Evolutionary conservation across 1,140 invertebrate genomes (phyloP).

Genomic region (Cydia fagiglandana): DNA sequence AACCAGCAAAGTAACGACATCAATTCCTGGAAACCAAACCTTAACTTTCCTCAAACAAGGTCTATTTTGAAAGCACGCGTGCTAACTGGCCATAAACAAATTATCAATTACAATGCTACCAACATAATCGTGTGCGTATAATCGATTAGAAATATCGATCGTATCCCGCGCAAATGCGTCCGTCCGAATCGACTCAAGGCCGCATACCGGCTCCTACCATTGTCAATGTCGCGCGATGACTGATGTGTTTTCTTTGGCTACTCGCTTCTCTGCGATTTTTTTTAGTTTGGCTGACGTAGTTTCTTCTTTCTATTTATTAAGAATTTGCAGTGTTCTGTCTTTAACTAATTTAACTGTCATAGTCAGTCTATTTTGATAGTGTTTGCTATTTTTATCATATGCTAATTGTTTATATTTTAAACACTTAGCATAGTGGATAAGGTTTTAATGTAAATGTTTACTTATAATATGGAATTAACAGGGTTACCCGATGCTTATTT

Average conservation of each 20-base stretch:
- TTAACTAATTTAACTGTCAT: slow-evolving; percentile 33
- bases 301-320: slow-evolving; percentile 15
- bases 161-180: slow-evolving; percentile 68
- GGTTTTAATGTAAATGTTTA: no score
- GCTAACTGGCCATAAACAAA: slow-evolving; percentile 29
- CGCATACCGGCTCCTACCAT: slow-evolving; percentile 73
- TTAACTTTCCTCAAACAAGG: slow-evolving; percentile 7
- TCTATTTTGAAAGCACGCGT: neutral
- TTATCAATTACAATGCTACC: slow-evolving; percentile 32
- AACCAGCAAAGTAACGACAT: neutral
- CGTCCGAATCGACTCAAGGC: slow-evolving; percentile 70
- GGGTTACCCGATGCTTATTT: no score
- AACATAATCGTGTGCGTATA: slow-evolving; percentile 42
- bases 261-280: slow-evolving; percentile 29
- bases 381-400: slow-evolving; percentile 55
- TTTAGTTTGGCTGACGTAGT: neutral
- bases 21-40: neutral
- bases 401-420: slow-evolving; percentile 18
- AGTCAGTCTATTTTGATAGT: slow-evolving; percentile 56
- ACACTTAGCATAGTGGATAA: no score
- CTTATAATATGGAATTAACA: no score
- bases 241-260: slow-evolving; percentile 61
- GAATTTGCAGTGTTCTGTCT: slow-evolving; percentile 17
- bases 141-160: slow-evolving; percentile 61
- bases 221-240: slow-evolving; percentile 72